Base-by-base conservation (phyloP, 2,113 vertebrate species). In the Addax nasomaculatus region DNA sequence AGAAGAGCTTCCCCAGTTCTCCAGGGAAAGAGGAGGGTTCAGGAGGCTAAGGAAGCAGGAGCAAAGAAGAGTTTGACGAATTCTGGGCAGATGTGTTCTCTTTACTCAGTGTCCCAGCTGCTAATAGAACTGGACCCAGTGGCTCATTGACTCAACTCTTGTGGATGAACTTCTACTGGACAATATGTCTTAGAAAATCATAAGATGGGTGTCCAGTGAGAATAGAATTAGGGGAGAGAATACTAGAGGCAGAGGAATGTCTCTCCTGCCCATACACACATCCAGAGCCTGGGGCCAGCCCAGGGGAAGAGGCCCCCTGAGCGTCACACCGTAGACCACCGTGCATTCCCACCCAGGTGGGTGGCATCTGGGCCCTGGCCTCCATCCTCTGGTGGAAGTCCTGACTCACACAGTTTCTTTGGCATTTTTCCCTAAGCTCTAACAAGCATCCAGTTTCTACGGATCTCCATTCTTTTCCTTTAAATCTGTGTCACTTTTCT, bases 241-340 rank as follows among this genome's bases (percentile, higher is more conserved):
- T 11, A 3, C 19, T 36, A 30, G 78, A 58, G 43, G 15, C 33
- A 2, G 45, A 57, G 11, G 43, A 17, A 5, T 19, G 2, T 30
- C 45, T 29, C 27, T 45, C 27, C 16, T 23, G 39, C 45, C 85
- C 78, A 19, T 16, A 43, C 13, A 9, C 17, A 23, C 8, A 3
- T 12, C 70, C 53, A 45, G 80, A 45, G 9, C 33, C 45, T 1
- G 8, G 64, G 47, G 3, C 25, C 3, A 16, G 43, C 15, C 58
- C 2, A 3, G 2, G 0, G 1, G 5, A 47, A 6, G 21, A 47
- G 39, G 51, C 43, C 33, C 30, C 12, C 0, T 1, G 1, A 27
- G 43, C n/a, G 73, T 64, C 12, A 6, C 0, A 0, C 13, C 0
- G 30, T 4, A 23, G 43, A 21, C 3, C 0, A 0, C 0, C 1